These are phyloP conservation scores for Saccopteryx bilineata DNA, from an alignment of 2,113 vertebrate species.

Conservation along the genomic window DNA sequence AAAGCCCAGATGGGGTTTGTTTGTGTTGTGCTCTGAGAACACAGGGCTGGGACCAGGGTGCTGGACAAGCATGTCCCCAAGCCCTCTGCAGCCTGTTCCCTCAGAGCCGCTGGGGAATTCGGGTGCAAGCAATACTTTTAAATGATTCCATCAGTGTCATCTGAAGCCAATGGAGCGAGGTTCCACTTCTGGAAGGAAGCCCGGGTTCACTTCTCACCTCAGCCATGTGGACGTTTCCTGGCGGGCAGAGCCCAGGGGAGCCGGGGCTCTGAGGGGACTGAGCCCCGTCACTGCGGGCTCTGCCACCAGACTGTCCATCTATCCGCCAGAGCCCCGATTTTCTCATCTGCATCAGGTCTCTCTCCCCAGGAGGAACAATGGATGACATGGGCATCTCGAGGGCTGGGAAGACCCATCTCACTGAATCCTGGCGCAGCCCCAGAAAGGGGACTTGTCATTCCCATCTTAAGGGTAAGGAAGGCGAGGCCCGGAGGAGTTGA, in stretches of 20 bases:
- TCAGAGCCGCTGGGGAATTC: background rate
- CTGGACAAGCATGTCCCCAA: slow-evolving; percentile 4
- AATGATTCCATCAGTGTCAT: background rate
- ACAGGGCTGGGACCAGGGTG: slow-evolving; percentile 38
- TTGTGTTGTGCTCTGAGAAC: slow-evolving; percentile 63
- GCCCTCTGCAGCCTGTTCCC: background rate
- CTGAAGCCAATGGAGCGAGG: background rate
- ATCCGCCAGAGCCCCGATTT: accelerated
- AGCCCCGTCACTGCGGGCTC: background rate
- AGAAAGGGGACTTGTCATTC: background rate
- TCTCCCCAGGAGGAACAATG: background rate
- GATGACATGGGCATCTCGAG: background rate
- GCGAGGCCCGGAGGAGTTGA: background rate
- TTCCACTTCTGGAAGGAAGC: slow-evolving; percentile 6
- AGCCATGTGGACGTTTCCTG: accelerated
- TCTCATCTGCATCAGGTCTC: background rate
- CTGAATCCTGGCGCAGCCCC: accelerated
- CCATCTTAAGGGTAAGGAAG: background rate
- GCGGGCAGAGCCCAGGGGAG: background rate
- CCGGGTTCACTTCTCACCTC: background rate
- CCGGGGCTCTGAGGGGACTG: accelerated
- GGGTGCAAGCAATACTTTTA: background rate
- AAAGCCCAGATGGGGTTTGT: slow-evolving; percentile 66
- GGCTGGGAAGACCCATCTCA: accelerated
- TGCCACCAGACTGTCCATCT: accelerated